These are phyloP conservation scores for Micrasema minimum DNA, from an alignment of 1,140 invertebrate species.

Conservation along the genomic window DNA sequence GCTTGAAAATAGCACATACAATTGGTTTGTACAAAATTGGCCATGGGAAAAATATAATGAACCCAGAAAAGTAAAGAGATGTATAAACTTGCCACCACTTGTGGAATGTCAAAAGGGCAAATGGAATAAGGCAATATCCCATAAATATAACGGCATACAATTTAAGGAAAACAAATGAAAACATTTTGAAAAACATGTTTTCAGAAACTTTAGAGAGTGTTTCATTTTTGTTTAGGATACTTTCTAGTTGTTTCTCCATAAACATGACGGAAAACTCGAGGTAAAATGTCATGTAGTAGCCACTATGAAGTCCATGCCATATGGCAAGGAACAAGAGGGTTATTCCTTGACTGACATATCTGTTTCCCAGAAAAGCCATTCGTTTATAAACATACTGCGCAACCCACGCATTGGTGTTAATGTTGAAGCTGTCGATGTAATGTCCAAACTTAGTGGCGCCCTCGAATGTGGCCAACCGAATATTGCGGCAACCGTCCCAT, in stretches of 20 bases:
- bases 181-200: slow-evolving; percentile 56
- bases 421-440: slow-evolving; percentile 90
- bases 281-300: slow-evolving; percentile 92
- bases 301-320: slow-evolving; percentile 93
- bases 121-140: slow-evolving; percentile 86
- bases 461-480: slow-evolving; percentile 82
- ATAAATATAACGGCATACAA: slow-evolving; percentile 83
- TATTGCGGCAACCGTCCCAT: slow-evolving; percentile 91
- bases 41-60: slow-evolving; percentile 72
- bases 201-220: slow-evolving; percentile 63
- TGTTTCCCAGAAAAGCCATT: slow-evolving; percentile 88
- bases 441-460: slow-evolving; percentile 83
- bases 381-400: slow-evolving; percentile 93
- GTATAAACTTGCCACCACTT: slow-evolving; percentile 73
- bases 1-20: slow-evolving; percentile 49
- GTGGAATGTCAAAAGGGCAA: slow-evolving; percentile 77
- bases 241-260: slow-evolving; percentile 80
- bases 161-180: slow-evolving; percentile 73
- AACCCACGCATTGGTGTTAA: slow-evolving; percentile 93
- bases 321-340: slow-evolving; percentile 88
- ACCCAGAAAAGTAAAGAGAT: slow-evolving; percentile 73
- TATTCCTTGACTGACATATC: slow-evolving; percentile 82
- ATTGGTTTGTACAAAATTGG: slow-evolving; percentile 65
- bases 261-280: slow-evolving; percentile 91
- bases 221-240: slow-evolving; percentile 66